Percentiles rank a stretch among this genome's conserved stretches.
These are phyloP conservation scores for Oreortyx pictus DNA, from an alignment of 2,797 vertebrate genomes.

Conservation along the genomic window DNA sequence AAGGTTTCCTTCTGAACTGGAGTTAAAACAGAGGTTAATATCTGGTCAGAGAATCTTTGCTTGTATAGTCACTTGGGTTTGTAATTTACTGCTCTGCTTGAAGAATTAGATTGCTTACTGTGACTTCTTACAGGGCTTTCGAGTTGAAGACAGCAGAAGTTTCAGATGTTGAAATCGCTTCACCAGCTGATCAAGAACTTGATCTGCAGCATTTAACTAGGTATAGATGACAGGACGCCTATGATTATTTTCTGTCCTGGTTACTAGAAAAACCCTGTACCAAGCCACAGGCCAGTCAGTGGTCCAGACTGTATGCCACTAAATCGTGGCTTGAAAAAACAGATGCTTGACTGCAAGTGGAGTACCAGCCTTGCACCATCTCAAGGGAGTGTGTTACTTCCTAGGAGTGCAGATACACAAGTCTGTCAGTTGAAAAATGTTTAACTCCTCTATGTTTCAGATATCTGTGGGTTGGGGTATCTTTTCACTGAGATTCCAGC, in stretches of 20 bases:
- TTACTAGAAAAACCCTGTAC: slow-evolving; percentile 25
- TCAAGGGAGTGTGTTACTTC: slow-evolving; percentile 16
- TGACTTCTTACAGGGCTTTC: slow-evolving; percentile 38
- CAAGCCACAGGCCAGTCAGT: neutral
- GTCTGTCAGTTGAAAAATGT: slow-evolving; percentile 16
- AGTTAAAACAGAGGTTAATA: slow-evolving; percentile 35
- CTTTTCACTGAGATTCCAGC: slow-evolving; percentile 9
- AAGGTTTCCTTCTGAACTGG: slow-evolving; percentile 54
- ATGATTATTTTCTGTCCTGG: neutral
- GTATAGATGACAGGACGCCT: slow-evolving; percentile 5
- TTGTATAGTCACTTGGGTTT: slow-evolving; percentile 13
- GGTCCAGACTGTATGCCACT: neutral
- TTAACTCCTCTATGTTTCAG: slow-evolving; percentile 25
- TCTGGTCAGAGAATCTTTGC: slow-evolving; percentile 40
- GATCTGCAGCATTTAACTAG: slow-evolving; percentile 22
- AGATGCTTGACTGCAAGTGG: neutral
- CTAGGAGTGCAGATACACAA: slow-evolving; percentile 29
- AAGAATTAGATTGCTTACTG: slow-evolving; percentile 45
- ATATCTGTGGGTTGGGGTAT: neutral
- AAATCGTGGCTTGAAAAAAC: neutral
- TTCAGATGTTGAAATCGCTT: neutral
- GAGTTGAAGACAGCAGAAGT: neutral
- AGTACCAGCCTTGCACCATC: slow-evolving; percentile 38
- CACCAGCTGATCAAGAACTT: slow-evolving; percentile 21
- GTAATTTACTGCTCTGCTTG: slow-evolving; percentile 46